Evolutionary conservation across 2,113 vertebrate genomes (phyloP), one percentile per base, ranked within the genome.

Genomic region (Hemichromis elongatus): DNA sequence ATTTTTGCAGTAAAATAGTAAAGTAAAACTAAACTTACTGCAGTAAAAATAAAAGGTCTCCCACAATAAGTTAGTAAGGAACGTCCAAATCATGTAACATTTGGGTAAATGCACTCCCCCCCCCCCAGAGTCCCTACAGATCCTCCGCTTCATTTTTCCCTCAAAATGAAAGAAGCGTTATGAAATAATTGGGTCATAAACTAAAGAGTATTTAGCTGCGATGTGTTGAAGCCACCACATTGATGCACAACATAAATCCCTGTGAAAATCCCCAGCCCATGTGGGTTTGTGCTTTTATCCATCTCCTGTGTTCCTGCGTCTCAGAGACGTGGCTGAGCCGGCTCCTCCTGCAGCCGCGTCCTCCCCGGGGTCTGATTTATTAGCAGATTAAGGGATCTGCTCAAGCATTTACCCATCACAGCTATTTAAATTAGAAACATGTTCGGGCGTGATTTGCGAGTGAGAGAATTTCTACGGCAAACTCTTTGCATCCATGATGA

Each of bases 391-490:
- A 91, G 80, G 88, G 95, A 95, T 95, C 90, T 92, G 89, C 93
- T 95, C 89, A 88, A 94, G 94, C 95, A 94, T 96, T 95, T 84
- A 91, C 95, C 94, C 93, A 95, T 96, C 95, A 95, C 82, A 89
- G 93, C 63, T 57, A 93, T 96, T 95, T 93, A 93, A 96, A 96
- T 97, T 94, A 94, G 80, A 90, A 89, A 92, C 91, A 90, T 88
- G 94, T 93, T 95, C 80, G 88, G 89, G 88, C 79, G 94, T 96
- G 96, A 96, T 96, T 96, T 96, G 96, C 92, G 95, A 95, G 94
- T 81, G 93, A 86, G 91, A 94, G 92, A 94, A 94, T 94, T 96
- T 85, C 90, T 68, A 1, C 50, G 85, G 50, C 78, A 90, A 95
- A 96, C 86, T 70, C 87, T 96, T 92, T 94, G 92, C 59, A 61